phyloP scores from a whole-genome alignment of 2,113 vertebrate species.

The Perca schrenkii region DNA sequence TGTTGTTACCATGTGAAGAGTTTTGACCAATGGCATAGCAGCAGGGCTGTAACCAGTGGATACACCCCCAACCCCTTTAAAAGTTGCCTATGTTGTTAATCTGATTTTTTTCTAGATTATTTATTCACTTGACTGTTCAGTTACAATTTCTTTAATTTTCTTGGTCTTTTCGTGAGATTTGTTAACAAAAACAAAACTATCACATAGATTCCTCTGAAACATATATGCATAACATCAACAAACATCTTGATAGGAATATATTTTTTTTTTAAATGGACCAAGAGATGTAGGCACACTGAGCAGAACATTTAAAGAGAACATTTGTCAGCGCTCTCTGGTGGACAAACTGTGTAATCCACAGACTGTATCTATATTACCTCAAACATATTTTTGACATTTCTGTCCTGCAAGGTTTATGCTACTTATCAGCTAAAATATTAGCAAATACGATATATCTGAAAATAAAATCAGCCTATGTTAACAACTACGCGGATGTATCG shows the following conservation, averaged over 20 bases:
- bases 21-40: neutral
- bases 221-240: too few relatives aligned
- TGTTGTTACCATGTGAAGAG: neutral
- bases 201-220: too few relatives aligned
- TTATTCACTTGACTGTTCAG: neutral
- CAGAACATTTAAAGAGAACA: neutral
- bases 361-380: neutral
- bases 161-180: too few relatives aligned
- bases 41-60: neutral
- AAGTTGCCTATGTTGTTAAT: neutral
- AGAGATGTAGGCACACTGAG: too few relatives aligned
- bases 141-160: neutral
- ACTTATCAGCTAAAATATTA: neutral
- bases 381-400: neutral
- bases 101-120: neutral
- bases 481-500: neutral
- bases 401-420: neutral
- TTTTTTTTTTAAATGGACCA: too few relatives aligned
- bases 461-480: neutral
- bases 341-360: too few relatives aligned
- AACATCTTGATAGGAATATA: too few relatives aligned
- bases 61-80: neutral
- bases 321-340: neutral
- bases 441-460: neutral
- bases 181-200: too few relatives aligned